Percentiles rank a stretch among this genome's conserved stretches.
These are phyloP conservation scores for Chiloscyllium punctatum DNA, from an alignment of 2,797 vertebrate genomes.

Conservation along the genomic window DNA sequence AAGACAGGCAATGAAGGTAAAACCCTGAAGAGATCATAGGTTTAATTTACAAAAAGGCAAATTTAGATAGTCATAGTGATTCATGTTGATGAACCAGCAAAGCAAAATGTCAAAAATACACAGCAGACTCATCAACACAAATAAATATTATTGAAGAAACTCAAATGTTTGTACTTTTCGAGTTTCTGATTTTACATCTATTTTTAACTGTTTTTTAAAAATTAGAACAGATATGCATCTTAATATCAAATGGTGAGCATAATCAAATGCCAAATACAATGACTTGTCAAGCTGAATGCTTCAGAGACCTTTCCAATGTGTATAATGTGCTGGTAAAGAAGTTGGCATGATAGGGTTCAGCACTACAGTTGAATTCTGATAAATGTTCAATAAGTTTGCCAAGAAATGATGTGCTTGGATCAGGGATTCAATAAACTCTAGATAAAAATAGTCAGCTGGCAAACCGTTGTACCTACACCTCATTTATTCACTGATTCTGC, in stretches of 20 bases:
- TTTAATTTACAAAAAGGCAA: neutral
- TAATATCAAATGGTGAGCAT: neutral
- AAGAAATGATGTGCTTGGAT: constrained; percentile 28
- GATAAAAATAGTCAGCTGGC: constrained; percentile 34
- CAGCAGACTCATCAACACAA: neutral
- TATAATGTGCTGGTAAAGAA: constrained; percentile 3
- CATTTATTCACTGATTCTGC: constrained; percentile 7
- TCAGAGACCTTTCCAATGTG: neutral
- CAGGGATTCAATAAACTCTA: constrained; percentile 18
- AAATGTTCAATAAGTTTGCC: constrained; percentile 10
- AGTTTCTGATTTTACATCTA: neutral
- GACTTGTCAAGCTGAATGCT: neutral
- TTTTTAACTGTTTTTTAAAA: neutral
- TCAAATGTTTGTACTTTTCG: neutral
- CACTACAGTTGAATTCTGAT: neutral
- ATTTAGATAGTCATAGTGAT: neutral
- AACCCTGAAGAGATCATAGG: neutral
- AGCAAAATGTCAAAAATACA: neutral
- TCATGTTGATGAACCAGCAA: neutral
- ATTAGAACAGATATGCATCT: neutral
- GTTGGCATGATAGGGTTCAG: neutral
- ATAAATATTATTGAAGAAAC: neutral
- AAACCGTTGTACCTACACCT: neutral
- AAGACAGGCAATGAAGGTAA: neutral
- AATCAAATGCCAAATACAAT: neutral